phyloP scores from a whole-genome alignment of 2,797 vertebrate genomes.

The Podargus strigoides region DNA sequence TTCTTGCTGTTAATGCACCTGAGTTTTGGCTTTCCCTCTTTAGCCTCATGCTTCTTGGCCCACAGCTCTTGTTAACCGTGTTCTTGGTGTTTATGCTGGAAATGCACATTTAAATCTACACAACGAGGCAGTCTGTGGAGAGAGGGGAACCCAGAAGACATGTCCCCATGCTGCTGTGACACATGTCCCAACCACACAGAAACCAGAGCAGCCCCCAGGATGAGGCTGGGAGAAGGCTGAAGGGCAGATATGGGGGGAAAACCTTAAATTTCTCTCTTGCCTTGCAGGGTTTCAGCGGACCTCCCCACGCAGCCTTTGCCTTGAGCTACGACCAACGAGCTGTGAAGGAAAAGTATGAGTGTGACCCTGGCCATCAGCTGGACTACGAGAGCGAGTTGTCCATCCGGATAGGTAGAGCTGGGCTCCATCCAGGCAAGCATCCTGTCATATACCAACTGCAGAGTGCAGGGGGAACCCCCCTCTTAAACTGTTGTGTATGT shows the following conservation, averaged over 20 bases:
- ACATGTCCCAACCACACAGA: fast-evolving
- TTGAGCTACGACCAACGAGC: conserved; percentile 69
- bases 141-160: not conserved
- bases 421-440: conserved; percentile 91
- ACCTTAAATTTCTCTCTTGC: not conserved
- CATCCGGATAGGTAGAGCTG: conserved; percentile 95
- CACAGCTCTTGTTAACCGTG: not conserved
- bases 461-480: not conserved
- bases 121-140: too few relatives aligned
- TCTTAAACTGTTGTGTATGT: not conserved
- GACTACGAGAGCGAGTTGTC: conserved; percentile 76
- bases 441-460: conserved; percentile 79
- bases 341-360: conserved; percentile 79
- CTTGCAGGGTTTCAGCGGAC: conserved; percentile 80
- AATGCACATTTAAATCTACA: not conserved
- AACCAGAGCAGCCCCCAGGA: not conserved
- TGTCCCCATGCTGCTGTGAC: not conserved
- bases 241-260: not conserved
- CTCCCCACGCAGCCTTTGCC: conserved; percentile 79
- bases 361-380: not conserved
- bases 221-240: not conserved
- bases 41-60: not conserved
- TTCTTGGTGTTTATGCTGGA: not conserved
- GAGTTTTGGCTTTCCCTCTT: not conserved
- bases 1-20: not conserved